Conservation (phyloP, 2,113 vertebrate species). For the Excalfactoria chinensis region DNA sequence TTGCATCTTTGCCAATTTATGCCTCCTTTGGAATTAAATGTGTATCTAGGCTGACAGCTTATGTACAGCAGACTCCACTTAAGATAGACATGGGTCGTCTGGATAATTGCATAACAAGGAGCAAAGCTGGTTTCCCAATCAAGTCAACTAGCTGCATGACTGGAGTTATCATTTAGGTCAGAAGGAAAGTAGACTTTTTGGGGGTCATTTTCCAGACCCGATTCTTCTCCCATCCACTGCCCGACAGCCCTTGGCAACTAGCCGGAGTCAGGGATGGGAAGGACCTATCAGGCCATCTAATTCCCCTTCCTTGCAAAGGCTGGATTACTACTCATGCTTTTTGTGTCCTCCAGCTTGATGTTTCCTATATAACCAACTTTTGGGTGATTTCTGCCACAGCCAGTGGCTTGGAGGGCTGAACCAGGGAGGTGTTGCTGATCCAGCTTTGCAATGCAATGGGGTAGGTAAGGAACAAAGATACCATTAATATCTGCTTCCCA, state of each 20-base stretch:
- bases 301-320: background rate
- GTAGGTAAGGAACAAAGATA: background rate
- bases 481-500: background rate
- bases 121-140: slow-evolving; percentile 55
- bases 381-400: background rate
- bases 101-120: slow-evolving; percentile 40
- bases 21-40: slow-evolving; percentile 45
- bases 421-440: accelerated
- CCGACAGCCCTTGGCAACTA: slow-evolving; percentile 15
- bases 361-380: background rate
- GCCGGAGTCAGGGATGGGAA: background rate
- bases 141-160: slow-evolving; percentile 44
- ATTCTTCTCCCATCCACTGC: slow-evolving; percentile 26
- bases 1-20: slow-evolving; percentile 61
- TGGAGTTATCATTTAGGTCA: slow-evolving; percentile 56
- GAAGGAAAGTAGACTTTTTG: slow-evolving; percentile 42
- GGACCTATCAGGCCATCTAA: background rate
- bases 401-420: background rate
- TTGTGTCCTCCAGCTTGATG: background rate
- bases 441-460: background rate
- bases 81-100: slow-evolving; percentile 45
- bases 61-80: slow-evolving; percentile 59
- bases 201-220: slow-evolving; percentile 1
- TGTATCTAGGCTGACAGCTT: slow-evolving; percentile 55
- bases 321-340: background rate